These are phyloP conservation scores for Dioctria linearis DNA, from an alignment of 2,888 invertebrate species.

Conservation along the genomic window DNA sequence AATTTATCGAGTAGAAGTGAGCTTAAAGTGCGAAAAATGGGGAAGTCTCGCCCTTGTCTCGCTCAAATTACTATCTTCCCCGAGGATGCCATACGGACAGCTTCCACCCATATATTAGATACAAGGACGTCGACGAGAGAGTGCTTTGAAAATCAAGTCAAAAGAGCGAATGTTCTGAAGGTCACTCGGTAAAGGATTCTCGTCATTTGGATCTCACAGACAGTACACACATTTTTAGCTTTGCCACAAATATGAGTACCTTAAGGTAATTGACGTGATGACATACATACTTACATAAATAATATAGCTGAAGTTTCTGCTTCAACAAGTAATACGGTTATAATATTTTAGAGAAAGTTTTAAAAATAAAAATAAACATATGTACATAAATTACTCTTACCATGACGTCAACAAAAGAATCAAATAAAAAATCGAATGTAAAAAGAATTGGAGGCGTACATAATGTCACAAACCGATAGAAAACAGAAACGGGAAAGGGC, in stretches of 20 bases:
- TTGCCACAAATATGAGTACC: background rate
- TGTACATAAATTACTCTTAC: too few species aligned
- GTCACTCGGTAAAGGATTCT: background rate
- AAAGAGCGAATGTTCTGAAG: background rate
- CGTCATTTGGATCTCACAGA: background rate
- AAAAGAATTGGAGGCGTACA: too few species aligned
- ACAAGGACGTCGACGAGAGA: background rate
- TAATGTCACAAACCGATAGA: too few species aligned
- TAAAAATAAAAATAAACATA: too few species aligned
- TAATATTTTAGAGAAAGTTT: too few species aligned
- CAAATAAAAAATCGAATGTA: too few species aligned
- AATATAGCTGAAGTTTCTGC: background rate
- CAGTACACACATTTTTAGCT: background rate
- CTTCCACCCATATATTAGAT: background rate
- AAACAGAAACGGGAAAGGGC: background rate
- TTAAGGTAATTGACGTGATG: background rate
- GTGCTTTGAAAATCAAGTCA: background rate
- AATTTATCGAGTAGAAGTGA: slow-evolving; percentile 43
- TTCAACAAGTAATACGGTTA: background rate
- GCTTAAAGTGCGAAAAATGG: slow-evolving; percentile 43
- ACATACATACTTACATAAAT: background rate
- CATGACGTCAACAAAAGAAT: too few species aligned
- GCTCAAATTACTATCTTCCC: background rate
- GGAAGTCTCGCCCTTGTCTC: slow-evolving; percentile 12
- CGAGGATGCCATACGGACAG: background rate